Evolutionary conservation across 2,888 invertebrate genomes (phyloP).

Genomic region (Melieria crassipennis): DNA sequence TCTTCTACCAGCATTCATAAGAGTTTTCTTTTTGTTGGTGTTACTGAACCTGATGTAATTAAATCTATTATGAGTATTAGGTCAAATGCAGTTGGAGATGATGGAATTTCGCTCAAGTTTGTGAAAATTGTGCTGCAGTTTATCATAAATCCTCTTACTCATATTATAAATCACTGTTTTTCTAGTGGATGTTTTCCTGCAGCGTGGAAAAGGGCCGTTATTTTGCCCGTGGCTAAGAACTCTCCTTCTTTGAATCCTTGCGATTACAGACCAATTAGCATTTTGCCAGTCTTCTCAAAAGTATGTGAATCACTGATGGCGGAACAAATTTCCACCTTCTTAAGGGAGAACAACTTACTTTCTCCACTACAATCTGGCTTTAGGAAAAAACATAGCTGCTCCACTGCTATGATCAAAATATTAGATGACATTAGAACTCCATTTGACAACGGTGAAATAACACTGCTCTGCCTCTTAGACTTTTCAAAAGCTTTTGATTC

Average conservation of each 20-base stretch:
- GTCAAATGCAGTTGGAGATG: too few relatives aligned
- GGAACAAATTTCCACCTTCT: background rate
- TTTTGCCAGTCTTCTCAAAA: background rate
- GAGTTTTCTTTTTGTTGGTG: too few relatives aligned
- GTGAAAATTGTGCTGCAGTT: too few relatives aligned
- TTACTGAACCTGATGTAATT: too few relatives aligned
- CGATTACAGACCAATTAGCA: conserved; percentile 9
- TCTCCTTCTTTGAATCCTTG: background rate
- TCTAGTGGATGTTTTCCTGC: background rate
- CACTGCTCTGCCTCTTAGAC: conserved; percentile 20
- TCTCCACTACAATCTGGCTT: conserved; percentile 18
- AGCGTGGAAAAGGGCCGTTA: conserved; percentile 2
- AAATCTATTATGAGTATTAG: too few relatives aligned
- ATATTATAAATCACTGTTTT: too few relatives aligned
- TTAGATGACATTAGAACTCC: conserved; percentile 11
- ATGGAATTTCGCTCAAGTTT: too few relatives aligned
- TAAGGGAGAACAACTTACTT: conserved; percentile 1
- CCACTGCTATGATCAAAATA: conserved; percentile 18
- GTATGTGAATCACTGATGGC: conserved; percentile 11
- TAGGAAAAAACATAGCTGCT: conserved; percentile 17
- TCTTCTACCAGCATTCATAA: too few relatives aligned
- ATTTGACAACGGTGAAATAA: conserved; percentile 15
- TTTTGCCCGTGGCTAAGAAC: background rate
- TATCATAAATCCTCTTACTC: too few relatives aligned
- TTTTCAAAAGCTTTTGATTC: conserved; percentile 22